phyloP scores from a whole-genome alignment of 2,113 vertebrate species.

The Pterocles gutturalis region DNA sequence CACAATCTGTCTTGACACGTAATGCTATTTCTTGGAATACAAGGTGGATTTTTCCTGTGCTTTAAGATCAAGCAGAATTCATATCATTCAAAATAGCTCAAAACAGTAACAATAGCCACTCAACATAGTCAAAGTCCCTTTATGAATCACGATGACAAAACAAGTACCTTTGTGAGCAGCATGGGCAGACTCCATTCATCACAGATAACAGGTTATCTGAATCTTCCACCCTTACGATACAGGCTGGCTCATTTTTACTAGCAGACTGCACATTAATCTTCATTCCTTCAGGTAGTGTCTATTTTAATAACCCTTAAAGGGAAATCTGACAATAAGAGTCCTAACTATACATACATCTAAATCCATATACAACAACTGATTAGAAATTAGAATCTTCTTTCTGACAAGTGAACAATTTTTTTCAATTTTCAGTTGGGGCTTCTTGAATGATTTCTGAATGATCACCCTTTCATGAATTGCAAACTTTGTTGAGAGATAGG shows the following conservation, averaged over 20 bases:
- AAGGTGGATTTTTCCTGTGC: neutral
- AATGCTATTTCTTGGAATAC: neutral
- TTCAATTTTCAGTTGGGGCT: fast-evolving
- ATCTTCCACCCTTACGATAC: neutral
- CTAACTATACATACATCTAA: neutral
- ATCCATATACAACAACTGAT: neutral
- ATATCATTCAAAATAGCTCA: neutral
- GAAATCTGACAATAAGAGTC: neutral
- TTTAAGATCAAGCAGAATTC: conserved; percentile 1
- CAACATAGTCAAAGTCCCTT: neutral
- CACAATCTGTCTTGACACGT: neutral
- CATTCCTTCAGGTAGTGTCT: neutral
- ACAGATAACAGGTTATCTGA: neutral
- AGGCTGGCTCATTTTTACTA: conserved; percentile 2
- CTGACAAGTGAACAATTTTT: neutral
- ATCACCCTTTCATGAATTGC: neutral
- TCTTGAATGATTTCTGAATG: neutral
- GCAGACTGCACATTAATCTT: neutral
- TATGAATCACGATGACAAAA: neutral
- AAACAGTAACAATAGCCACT: neutral
- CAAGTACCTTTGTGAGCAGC: neutral
- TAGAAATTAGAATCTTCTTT: neutral
- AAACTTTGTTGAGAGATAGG: neutral
- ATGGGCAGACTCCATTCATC: conserved; percentile 17
- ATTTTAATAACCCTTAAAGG: conserved; percentile 25